Base-by-base conservation (phyloP, 2,888 invertebrate genomes). In the Heterodera filipjevi region DNA sequence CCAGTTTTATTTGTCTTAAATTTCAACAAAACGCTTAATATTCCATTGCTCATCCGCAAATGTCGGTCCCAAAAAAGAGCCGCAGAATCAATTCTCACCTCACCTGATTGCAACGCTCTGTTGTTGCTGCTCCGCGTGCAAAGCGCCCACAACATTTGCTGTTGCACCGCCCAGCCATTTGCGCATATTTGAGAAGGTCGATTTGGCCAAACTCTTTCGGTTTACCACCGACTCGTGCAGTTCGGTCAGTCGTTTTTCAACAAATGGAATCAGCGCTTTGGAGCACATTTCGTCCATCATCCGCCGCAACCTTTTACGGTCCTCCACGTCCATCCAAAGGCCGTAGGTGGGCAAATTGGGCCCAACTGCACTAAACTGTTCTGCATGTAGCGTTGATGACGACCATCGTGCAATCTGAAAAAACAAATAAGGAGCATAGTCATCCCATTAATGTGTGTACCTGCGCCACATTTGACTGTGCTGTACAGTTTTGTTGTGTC, bases 131-230 rank as follows among this genome's bases (percentile, higher is more conserved):
- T 68, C 33, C 68, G 32, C 27, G 35, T 27, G 66, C 12, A 32
- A 33, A 66, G 79, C 53, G 10, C 79, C 19, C 14, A 72, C 59
- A 19, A 76, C 19, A 44, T 74, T 80, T 33, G 76, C 77, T 59
- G 73, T 79, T 68, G 80, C 81, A 71, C 76, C 83, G 68, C 66
- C 76, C 77, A 97, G 96, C 94, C 95, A 95, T 85, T 96, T 92
- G 90, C 95, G 96, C 1, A 97, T 96, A 30, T 95, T 96, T 89
- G 94, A 92, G 82, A 98, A 91, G 0, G 79, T 75, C n/a, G 96
- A 95, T 89, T 95, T 93, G 89, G 96, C 95, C 3, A 97, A 94
- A 10, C 96, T 95, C 90, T 96, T 96, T 30, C 91, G 87, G 33
- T 90, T 91, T 22, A 90, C 89, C 77, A 91, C 90, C 87, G 90